Evolutionary conservation across 2,113 vertebrate species (phyloP).

Genomic region (Promerops cafer): DNA sequence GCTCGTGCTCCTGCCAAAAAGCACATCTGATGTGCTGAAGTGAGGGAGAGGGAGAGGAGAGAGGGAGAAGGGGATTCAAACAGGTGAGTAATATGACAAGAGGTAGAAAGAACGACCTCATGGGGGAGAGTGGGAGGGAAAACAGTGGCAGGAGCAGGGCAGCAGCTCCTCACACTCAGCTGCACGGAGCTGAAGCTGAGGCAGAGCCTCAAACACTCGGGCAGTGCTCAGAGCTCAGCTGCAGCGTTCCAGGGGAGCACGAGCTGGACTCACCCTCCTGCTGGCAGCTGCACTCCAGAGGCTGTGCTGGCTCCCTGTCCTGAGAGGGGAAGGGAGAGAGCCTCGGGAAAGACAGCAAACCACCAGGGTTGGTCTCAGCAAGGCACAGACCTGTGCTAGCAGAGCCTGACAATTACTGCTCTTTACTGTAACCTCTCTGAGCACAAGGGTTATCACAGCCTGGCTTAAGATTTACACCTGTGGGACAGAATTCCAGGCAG

Average conservation of each 20-base stretch:
- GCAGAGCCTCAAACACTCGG: not conserved
- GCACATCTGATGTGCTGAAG: not conserved
- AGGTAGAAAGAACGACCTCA: not conserved
- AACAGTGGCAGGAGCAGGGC: not conserved
- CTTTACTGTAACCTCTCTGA: not conserved
- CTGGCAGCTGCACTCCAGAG: not conserved
- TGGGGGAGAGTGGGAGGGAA: not conserved
- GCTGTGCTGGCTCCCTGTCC: not conserved
- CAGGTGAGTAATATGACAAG: not conserved
- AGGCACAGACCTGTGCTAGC: not conserved
- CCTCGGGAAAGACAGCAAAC: not conserved
- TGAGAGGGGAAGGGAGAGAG: not conserved
- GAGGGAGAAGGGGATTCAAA: not conserved
- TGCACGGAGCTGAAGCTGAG: not conserved
- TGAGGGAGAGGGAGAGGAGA: not conserved
- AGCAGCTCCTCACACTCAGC: not conserved
- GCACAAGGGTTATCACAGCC: not conserved
- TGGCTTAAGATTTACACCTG: not conserved
- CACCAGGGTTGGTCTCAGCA: not conserved
- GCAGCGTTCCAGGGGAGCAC: fast-evolving
- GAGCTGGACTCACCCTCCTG: not conserved
- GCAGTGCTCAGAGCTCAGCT: not conserved
- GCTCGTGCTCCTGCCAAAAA: not conserved
- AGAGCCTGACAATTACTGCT: not conserved
- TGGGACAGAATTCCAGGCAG: not conserved